Base-by-base conservation (phyloP, 1,140 invertebrate species). In the Gryon sp. region DNA sequence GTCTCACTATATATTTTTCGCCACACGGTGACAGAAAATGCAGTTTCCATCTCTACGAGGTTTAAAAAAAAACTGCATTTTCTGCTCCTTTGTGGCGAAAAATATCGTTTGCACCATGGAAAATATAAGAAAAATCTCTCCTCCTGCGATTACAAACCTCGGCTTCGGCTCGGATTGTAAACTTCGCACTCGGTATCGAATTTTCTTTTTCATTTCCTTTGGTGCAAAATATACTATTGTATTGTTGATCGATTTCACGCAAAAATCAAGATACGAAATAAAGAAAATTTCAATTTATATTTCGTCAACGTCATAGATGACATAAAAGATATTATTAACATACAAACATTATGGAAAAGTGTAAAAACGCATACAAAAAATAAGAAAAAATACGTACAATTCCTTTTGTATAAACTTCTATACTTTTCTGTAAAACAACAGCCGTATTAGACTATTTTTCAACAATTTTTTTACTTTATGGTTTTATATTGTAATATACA, bases 401-500 rank as follows among this genome's bases (percentile, higher is more conserved):
- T 63, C 52, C 30, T 73, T 63, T 73, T 62, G 46, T 70, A 57
- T 57, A 48, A 57, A 65, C 16, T 62, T 63, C 48, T 73, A 55
- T 65, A 73, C 59, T 63, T 73, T 63, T 73, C 50, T 57, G 50
- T 73, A 57, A 63, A 32, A 36, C 40, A 38, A 1, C 50, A 57
- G 46, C 36, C 34, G 28, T 12, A 11, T 9, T 65, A 73, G 28
- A 73, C 69, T 65, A 65, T 73, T 73, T 63, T 73, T 52, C 59
- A 65, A 65, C 53, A 24, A 50, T 66, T 74, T 74, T 28, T 73
- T 73, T 73, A 73, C 59, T 73, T 73, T 63, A 74, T 74, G 43
- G 36, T 74, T 74, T 74, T 74, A 66, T 74, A 66, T 40, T 59
- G 38, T 60, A 73, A 75, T 52, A 66, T 75, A 75, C 55, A 68